Percentiles rank a stretch among this genome's conserved stretches.
Evolutionary conservation across 2,888 invertebrate genomes (phyloP).

Genomic region (Mythimna lalbum): DNA sequence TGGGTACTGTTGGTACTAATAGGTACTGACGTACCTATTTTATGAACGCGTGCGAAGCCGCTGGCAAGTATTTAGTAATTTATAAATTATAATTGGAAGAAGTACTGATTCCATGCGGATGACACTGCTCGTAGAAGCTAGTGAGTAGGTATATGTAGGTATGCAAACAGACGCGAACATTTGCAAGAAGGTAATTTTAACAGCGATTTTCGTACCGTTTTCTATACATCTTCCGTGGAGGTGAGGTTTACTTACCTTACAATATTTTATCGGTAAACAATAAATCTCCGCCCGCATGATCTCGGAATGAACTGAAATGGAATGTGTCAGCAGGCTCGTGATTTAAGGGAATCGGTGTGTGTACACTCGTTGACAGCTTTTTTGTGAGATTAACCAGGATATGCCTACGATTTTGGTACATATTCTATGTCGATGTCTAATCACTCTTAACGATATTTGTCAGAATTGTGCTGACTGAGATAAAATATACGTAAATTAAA

Average conservation of each 20-base stretch:
- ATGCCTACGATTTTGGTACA: background rate
- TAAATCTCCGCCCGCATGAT: constrained; percentile 61
- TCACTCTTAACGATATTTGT: background rate
- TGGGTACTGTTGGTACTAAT: no score
- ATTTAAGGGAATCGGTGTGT: constrained; percentile 46
- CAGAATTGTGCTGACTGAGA: background rate
- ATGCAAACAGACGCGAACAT: background rate
- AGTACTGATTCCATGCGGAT: no score
- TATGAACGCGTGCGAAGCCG: no score
- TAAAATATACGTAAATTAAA: no score
- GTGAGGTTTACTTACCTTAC: constrained; percentile 54
- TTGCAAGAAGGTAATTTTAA: constrained; percentile 13
- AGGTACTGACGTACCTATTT: no score
- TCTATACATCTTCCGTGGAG: constrained; percentile 15
- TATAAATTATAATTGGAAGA: no score
- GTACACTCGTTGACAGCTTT: constrained; percentile 31
- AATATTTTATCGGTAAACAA: constrained; percentile 59
- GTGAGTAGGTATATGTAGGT: background rate
- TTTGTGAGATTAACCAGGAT: constrained; percentile 26
- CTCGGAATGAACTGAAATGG: constrained; percentile 56
- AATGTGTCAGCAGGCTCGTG: constrained; percentile 56
- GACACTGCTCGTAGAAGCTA: no score
- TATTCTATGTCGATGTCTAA: background rate
- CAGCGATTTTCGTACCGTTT: constrained; percentile 18
- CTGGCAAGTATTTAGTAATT: no score